phyloP scores from a whole-genome alignment of 2,797 vertebrate species.

The Pempheris klunzingeri region DNA sequence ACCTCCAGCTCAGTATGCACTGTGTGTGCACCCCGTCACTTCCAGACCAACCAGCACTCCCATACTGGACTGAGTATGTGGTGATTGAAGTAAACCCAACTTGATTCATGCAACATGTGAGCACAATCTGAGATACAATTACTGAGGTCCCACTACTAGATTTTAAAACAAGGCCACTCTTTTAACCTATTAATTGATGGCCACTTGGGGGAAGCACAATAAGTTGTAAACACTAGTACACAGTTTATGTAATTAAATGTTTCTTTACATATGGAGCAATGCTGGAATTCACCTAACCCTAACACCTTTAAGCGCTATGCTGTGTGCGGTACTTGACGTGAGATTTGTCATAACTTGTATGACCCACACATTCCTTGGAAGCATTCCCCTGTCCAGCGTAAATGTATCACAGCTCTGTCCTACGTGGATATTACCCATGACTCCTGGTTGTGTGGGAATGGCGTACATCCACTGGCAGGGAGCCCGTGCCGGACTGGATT shows the following conservation, averaged over 20 bases:
- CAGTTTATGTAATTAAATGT: background rate
- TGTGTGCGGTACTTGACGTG: conserved; percentile 10
- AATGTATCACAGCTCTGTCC: conserved; percentile 42
- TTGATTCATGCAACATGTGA: background rate
- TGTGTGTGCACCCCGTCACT: background rate
- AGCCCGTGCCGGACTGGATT: conserved; percentile 59
- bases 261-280: background rate
- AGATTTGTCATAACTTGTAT: background rate
- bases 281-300: background rate
- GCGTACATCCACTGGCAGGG: conserved; percentile 55
- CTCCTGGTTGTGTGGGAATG: conserved; percentile 62
- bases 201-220: background rate
- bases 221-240: background rate
- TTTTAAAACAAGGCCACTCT: background rate
- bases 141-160: background rate
- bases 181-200: background rate
- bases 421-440: conserved; percentile 38
- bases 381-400: conserved; percentile 15
- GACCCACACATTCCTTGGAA: conserved; percentile 18
- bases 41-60: background rate
- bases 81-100: conserved; percentile 14
- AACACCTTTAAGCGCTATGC: background rate
- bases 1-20: conserved; percentile 6
- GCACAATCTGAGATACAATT: background rate
- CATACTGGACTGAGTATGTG: background rate